A percentile compares a stretch with the other conserved stretches of the same genome.
These are phyloP conservation scores for Sebastes matsubarae DNA, from an alignment of 2,797 vertebrate species.

Conservation along the genomic window DNA sequence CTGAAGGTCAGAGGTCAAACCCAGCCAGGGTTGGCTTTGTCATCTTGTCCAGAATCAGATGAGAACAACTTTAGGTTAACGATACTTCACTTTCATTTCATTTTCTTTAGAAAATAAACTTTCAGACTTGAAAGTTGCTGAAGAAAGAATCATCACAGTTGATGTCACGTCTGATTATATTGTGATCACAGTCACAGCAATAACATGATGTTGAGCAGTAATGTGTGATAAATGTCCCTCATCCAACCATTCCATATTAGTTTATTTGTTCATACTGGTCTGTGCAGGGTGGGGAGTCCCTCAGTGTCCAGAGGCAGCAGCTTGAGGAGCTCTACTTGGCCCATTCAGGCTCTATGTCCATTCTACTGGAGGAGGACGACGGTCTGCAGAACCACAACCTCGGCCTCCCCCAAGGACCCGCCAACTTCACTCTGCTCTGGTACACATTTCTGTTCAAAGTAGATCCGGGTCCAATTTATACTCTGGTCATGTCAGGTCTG, in stretches of 20 bases:
- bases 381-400: constrained; percentile 42
- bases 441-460: constrained; percentile 23
- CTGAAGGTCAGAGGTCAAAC: constrained; percentile 85
- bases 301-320: constrained; percentile 78
- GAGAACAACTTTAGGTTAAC: neutral
- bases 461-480: neutral
- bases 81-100: neutral
- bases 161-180: too few species aligned
- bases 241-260: neutral
- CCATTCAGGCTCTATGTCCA: constrained; percentile 76
- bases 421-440: constrained; percentile 85
- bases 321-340: constrained; percentile 81
- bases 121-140: neutral
- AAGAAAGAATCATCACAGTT: neutral
- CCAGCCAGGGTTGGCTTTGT: neutral
- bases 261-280: neutral
- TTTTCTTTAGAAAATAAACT: neutral
- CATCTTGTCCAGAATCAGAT: neutral
- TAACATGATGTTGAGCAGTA: neutral
- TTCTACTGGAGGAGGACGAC: constrained; percentile 75
- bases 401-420: constrained; percentile 75
- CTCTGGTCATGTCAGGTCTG: neutral
- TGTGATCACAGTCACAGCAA: neutral
- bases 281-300: constrained; percentile 76
- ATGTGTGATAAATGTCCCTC: neutral